A percentile compares a stretch with the other conserved stretches of the same genome.
Evolutionary conservation across 2,888 invertebrate species (phyloP).

Genomic region (Cremastinae sp.): DNA sequence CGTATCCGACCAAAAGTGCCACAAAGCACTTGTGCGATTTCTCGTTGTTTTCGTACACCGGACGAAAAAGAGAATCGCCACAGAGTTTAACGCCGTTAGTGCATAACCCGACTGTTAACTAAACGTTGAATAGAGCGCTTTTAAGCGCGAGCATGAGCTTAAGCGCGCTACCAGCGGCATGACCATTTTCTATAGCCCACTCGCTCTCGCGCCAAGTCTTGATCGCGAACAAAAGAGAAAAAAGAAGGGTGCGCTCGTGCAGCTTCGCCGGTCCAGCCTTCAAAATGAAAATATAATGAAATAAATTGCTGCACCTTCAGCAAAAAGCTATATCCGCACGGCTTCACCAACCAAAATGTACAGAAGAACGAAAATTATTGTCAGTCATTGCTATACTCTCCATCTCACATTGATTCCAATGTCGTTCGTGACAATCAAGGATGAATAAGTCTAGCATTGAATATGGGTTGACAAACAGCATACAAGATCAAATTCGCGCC

Average conservation of each 20-base stretch:
- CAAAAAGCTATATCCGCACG: conserved; percentile 41
- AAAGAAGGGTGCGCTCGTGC: conserved; percentile 3
- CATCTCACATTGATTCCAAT: no score
- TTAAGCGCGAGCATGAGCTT: conserved; percentile 34
- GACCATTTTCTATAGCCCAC: conserved; percentile 32
- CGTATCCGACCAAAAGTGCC: conserved; percentile 26
- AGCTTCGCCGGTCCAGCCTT: conserved; percentile 27
- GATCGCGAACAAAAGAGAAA: conserved; percentile 14
- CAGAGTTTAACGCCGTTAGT: conserved; percentile 42
- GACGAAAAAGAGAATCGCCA: conserved; percentile 22
- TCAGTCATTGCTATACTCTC: no score
- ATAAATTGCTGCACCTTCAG: conserved; percentile 75
- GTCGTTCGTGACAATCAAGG: no score
- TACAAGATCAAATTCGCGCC: no score
- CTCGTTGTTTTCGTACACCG: conserved; percentile 44
- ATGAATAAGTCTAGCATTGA: no score
- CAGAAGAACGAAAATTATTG: neutral
- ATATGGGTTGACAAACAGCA: no score
- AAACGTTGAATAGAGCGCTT: conserved; percentile 58
- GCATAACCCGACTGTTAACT: conserved; percentile 57
- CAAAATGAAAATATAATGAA: conserved; percentile 69
- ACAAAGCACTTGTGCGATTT: conserved; percentile 21
- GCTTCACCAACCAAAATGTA: conserved; percentile 17
- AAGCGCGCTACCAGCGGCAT: conserved; percentile 23
- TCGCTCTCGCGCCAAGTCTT: conserved; percentile 26